A percentile compares a stretch with the other conserved stretches of the same genome.
Conservation (phyloP, 2,113 vertebrate genomes). For the Gadus chalcogrammus region DNA sequence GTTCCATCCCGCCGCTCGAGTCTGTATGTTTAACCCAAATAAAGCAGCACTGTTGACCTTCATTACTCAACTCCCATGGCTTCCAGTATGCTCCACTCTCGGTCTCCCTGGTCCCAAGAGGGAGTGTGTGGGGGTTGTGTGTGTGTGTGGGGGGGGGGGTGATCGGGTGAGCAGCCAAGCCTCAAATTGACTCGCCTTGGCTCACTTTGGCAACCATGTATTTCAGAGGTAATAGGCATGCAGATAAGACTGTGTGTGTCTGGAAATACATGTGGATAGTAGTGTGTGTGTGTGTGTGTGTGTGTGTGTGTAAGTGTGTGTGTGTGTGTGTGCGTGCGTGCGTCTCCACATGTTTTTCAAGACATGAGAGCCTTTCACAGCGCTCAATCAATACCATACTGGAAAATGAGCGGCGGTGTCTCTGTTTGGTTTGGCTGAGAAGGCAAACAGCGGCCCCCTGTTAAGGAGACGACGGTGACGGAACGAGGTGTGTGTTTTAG, state of each 20-base stretch:
- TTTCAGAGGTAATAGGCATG: slow-evolving; percentile 63
- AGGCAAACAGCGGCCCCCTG: slow-evolving; percentile 50
- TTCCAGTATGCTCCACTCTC: slow-evolving; percentile 28
- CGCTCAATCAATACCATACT: slow-evolving; percentile 65
- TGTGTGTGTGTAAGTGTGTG: slow-evolving; percentile 5
- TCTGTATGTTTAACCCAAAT: slow-evolving; percentile 49
- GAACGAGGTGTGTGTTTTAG: slow-evolving; percentile 56
- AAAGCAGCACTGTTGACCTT: slow-evolving; percentile 50
- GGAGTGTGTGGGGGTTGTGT: neutral
- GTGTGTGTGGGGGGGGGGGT: neutral
- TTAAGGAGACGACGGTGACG: slow-evolving; percentile 54
- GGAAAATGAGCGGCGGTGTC: slow-evolving; percentile 55
- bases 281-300: slow-evolving; percentile 14
- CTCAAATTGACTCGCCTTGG: slow-evolving; percentile 65
- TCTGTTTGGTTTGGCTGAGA: slow-evolving; percentile 61
- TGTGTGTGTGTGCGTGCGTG: slow-evolving; percentile 3
- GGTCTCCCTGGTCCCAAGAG: slow-evolving; percentile 18
- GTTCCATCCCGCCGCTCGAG: slow-evolving; percentile 25
- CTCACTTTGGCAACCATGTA: slow-evolving; percentile 33
- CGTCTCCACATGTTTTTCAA: slow-evolving; percentile 21
- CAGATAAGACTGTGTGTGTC: slow-evolving; percentile 47
- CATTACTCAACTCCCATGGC: slow-evolving; percentile 39
- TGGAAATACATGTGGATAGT: neutral
- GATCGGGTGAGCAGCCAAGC: slow-evolving; percentile 54
- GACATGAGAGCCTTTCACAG: slow-evolving; percentile 26